These are phyloP conservation scores for Xiphophorus hellerii DNA, from an alignment of 2,113 vertebrate species.

Conservation along the genomic window DNA sequence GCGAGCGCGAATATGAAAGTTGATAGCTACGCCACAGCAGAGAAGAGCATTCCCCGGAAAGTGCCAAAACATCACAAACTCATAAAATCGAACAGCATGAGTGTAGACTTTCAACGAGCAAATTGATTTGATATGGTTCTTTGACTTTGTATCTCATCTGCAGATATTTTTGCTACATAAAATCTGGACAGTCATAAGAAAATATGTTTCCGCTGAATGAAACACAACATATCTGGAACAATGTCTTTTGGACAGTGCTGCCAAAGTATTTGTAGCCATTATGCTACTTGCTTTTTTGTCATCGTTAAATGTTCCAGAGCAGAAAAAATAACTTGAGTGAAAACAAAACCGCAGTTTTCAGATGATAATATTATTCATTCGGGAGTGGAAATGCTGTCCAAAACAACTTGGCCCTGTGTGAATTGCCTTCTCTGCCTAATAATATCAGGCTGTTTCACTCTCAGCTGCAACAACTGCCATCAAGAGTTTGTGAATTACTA, in stretches of 20 bases:
- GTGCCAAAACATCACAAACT: conserved; percentile 7
- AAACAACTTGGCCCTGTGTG: background rate
- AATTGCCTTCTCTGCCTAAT: background rate
- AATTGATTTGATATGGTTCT: conserved; percentile 4
- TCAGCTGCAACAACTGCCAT: no score
- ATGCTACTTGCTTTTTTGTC: no score
- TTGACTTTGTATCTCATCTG: conserved; percentile 6
- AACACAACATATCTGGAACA: background rate
- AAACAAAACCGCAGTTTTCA: background rate
- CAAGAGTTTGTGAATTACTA: no score
- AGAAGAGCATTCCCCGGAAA: conserved; percentile 12
- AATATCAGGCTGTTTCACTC: background rate
- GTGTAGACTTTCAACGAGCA: conserved; percentile 3
- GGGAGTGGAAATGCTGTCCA: background rate
- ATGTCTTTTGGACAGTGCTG: no score
- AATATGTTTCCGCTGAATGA: background rate
- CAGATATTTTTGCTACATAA: background rate
- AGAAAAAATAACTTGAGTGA: background rate
- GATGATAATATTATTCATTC: background rate
- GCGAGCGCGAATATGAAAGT: conserved; percentile 40
- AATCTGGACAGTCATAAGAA: background rate
- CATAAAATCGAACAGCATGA: conserved; percentile 2
- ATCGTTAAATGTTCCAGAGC: background rate
- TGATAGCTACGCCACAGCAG: conserved; percentile 36
- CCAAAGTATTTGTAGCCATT: no score